A percentile compares a stretch with the other conserved stretches of the same genome.
phyloP scores from a whole-genome alignment of 2,888 invertebrate species.

The Zygogramma bicolorata region DNA sequence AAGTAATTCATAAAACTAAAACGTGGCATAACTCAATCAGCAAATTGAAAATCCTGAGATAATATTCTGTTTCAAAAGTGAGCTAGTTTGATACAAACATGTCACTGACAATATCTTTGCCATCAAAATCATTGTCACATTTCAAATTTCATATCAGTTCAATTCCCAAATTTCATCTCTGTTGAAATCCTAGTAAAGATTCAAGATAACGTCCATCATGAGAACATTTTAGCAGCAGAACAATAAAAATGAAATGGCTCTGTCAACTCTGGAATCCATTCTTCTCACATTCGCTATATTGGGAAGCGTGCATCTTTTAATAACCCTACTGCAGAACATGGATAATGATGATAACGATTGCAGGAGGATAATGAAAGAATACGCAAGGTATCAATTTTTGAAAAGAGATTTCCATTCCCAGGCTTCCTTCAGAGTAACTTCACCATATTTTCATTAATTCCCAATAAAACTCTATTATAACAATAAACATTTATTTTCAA shows the following conservation, averaged over 20 bases:
- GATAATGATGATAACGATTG: slow-evolving; percentile 48
- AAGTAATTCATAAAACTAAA: too few species aligned
- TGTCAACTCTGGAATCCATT: slow-evolving; percentile 53
- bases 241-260: slow-evolving; percentile 15
- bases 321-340: slow-evolving; percentile 50
- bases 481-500: not conserved
- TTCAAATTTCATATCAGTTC: too few species aligned
- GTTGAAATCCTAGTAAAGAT: too few species aligned
- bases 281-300: slow-evolving; percentile 55
- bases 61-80: too few species aligned
- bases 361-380: slow-evolving; percentile 49
- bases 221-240: too few species aligned
- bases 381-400: slow-evolving; percentile 48
- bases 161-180: too few species aligned
- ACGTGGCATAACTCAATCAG: too few species aligned
- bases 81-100: too few species aligned
- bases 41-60: too few species aligned
- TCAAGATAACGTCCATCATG: too few species aligned
- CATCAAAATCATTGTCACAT: too few species aligned
- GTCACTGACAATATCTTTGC: too few species aligned
- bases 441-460: slow-evolving; percentile 13
- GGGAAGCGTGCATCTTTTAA: slow-evolving; percentile 54
- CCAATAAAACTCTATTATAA: not conserved
- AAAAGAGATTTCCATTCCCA: slow-evolving; percentile 31
- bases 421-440: not conserved